These are phyloP conservation scores for Pachliopta kotzebuea DNA, from an alignment of 2,888 invertebrate genomes.

Conservation along the genomic window DNA sequence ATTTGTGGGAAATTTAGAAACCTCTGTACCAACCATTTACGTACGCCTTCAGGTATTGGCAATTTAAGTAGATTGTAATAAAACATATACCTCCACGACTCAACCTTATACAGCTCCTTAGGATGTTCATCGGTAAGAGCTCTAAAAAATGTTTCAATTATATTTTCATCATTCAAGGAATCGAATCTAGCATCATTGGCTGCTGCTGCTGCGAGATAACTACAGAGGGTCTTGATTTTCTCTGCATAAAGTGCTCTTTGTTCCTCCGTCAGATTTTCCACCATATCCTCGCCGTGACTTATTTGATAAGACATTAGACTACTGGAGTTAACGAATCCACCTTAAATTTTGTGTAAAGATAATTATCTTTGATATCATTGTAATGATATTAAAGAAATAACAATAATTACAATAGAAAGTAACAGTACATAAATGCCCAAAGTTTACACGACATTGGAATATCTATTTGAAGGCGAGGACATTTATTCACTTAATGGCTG, in stretches of 20 bases:
- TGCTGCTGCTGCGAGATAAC: constrained; percentile 77
- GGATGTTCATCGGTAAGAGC: constrained; percentile 83
- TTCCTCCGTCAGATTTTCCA: constrained; percentile 81
- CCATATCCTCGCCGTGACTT: constrained; percentile 83
- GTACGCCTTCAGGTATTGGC: constrained; percentile 75
- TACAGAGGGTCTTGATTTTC: constrained; percentile 83
- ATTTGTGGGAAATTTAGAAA: constrained; percentile 83
- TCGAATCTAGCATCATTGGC: constrained; percentile 60
- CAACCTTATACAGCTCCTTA: constrained; percentile 82
- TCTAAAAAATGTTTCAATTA: constrained; percentile 82
- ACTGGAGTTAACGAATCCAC: constrained; percentile 85
- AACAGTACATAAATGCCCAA: too few relatives aligned
- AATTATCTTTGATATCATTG: background rate
- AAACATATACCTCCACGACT: constrained; percentile 83
- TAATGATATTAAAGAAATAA: too few relatives aligned
- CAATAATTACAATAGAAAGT: too few relatives aligned
- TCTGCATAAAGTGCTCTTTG: constrained; percentile 82
- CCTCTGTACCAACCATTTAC: constrained; percentile 81
- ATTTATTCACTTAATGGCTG: too few relatives aligned
- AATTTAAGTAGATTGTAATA: constrained; percentile 84
- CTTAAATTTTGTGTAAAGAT: constrained; percentile 52
- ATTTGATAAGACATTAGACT: constrained; percentile 84
- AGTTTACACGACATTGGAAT: too few relatives aligned
- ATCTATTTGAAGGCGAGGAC: too few relatives aligned
- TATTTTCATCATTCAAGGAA: constrained; percentile 74